Conservation (phyloP, 2,888 invertebrate species). For the Caenorhabditis sinica region DNA sequence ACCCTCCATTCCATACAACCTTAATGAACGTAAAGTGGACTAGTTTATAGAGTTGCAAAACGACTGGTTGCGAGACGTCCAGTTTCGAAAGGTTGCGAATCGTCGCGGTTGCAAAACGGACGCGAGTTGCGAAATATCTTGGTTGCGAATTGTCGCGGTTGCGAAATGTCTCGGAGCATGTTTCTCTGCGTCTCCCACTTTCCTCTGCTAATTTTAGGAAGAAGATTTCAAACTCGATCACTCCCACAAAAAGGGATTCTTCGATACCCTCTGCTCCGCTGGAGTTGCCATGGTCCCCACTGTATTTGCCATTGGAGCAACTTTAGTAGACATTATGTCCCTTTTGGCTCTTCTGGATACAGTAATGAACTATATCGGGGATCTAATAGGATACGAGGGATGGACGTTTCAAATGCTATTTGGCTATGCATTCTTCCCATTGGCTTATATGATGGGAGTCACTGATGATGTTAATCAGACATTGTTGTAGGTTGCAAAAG, state of each 20-base stretch:
- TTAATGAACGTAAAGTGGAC: no score
- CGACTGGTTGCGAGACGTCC: no score
- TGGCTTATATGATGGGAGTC: slow-evolving; percentile 92
- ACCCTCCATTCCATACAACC: no score
- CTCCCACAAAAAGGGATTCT: slow-evolving; percentile 53
- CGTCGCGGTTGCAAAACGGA: no score
- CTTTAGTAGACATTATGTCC: slow-evolving; percentile 93
- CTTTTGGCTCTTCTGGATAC: slow-evolving; percentile 92
- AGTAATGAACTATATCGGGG: slow-evolving; percentile 90
- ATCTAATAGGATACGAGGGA: slow-evolving; percentile 88
- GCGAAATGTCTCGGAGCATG: no score
- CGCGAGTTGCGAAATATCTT: no score
- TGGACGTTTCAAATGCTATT: slow-evolving; percentile 87
- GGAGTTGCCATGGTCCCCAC: slow-evolving; percentile 86
- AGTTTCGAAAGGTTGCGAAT: no score
- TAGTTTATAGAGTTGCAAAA: no score
- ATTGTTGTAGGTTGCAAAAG: slow-evolving; percentile 56
- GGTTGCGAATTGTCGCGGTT: no score
- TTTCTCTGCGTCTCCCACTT: no score
- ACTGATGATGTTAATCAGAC: slow-evolving; percentile 77
- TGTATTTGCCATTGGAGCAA: slow-evolving; percentile 92
- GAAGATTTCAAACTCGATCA: slow-evolving; percentile 87
- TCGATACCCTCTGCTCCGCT: slow-evolving; percentile 55
- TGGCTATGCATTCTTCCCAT: slow-evolving; percentile 93
- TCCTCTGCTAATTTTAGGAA: slow-evolving; percentile 28